A percentile compares a stretch with the other conserved stretches of the same genome.
Conservation (phyloP, 2,113 vertebrate genomes). For the Kryptolebias marmoratus region DNA sequence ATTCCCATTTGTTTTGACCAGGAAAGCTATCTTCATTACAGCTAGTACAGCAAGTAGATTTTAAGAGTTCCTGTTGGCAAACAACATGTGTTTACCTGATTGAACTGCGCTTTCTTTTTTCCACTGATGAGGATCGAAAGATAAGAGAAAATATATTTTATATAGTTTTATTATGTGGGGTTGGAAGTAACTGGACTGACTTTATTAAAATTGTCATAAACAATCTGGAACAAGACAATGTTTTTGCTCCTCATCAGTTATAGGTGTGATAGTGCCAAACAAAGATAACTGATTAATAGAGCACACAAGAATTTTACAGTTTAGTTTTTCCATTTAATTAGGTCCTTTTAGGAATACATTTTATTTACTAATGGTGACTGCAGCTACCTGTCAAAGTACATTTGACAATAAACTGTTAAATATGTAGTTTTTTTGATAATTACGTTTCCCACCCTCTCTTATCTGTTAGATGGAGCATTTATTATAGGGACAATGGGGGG, state of each 20-base stretch:
- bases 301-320: too few species aligned
- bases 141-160: not conserved
- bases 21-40: too few species aligned
- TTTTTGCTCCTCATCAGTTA: not conserved
- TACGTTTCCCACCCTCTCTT: not conserved
- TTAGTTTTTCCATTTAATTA: too few species aligned
- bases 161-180: not conserved
- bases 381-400: not conserved
- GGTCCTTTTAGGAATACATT: not conserved
- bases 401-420: not conserved
- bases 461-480: slow-evolving; percentile 14
- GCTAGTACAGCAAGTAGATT: not conserved
- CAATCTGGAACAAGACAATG: not conserved
- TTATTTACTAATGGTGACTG: not conserved
- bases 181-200: slow-evolving; percentile 14
- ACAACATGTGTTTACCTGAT: not conserved
- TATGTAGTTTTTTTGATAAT: not conserved
- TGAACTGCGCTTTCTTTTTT: slow-evolving; percentile 8
- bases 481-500: not conserved
- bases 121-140: not conserved
- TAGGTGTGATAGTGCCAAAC: not conserved
- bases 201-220: not conserved
- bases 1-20: not conserved
- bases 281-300: not conserved
- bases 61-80: not conserved